Conservation (phyloP, 2,113 vertebrate genomes). For the Gopherus flavomarginatus region DNA sequence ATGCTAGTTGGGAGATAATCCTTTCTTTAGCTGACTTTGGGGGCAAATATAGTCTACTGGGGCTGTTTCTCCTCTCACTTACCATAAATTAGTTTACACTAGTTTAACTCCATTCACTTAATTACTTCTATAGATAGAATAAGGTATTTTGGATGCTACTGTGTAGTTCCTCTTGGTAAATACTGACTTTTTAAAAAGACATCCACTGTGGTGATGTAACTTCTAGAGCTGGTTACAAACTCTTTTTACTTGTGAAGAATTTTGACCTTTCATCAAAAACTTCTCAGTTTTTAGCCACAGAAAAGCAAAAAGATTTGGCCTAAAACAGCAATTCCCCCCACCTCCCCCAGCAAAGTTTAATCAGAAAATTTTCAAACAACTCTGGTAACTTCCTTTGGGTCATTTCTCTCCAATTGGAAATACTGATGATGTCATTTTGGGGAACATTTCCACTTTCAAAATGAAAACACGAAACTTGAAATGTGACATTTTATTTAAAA, state of each 20-base stretch:
- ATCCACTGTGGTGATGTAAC: rapidly evolving
- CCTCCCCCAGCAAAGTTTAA: not conserved
- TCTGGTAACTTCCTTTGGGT: slow-evolving; percentile 9
- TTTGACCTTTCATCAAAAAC: not conserved
- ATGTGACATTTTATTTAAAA: not conserved
- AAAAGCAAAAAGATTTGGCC: not conserved
- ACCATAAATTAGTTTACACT: not conserved
- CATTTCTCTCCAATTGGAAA: not conserved
- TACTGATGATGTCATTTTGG: not conserved
- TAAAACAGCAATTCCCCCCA: not conserved
- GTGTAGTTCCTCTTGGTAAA: not conserved
- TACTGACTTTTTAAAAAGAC: not conserved
- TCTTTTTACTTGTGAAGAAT: not conserved
- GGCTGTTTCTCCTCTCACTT: not conserved
- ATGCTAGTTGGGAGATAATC: not conserved
- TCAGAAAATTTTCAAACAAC: not conserved
- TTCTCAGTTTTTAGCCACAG: not conserved
- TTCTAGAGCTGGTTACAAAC: not conserved
- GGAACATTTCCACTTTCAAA: slow-evolving; percentile 9
- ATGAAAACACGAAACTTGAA: not conserved
- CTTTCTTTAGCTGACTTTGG: not conserved
- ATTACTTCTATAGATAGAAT: not conserved
- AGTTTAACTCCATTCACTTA: not conserved
- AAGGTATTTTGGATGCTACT: not conserved
- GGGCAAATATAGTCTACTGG: not conserved